phyloP scores from a whole-genome alignment of 2,888 invertebrate species.

The Platycnemis pennipes region DNA sequence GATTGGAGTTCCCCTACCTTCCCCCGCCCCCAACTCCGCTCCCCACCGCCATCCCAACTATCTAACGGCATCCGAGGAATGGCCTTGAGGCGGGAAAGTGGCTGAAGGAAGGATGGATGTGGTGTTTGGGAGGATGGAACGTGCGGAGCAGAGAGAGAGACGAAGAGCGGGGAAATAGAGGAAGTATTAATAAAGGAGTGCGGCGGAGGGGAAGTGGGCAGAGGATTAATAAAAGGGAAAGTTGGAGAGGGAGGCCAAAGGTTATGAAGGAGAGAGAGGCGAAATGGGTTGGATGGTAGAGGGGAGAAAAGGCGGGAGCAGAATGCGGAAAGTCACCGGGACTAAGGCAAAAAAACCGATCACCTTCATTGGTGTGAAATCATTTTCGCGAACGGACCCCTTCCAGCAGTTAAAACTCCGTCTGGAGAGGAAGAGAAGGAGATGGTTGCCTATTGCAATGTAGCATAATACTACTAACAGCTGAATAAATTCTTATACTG shows the following conservation, averaged over 20 bases:
- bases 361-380: conserved; percentile 41
- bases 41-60: conserved; percentile 18
- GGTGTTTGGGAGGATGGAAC: conserved; percentile 36
- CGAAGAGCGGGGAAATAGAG: conserved; percentile 70
- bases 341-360: background rate
- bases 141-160: conserved; percentile 54
- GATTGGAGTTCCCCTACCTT: too few relatives aligned
- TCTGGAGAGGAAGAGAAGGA: background rate
- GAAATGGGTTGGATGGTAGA: background rate
- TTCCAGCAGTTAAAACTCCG: background rate
- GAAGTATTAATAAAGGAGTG: conserved; percentile 68
- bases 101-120: conserved; percentile 68
- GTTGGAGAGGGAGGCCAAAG: conserved; percentile 51
- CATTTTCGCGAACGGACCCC: background rate
- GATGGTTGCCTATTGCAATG: background rate
- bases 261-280: conserved; percentile 52
- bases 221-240: conserved; percentile 43
- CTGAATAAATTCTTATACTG: too few relatives aligned
- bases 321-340: background rate
- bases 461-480: too few relatives aligned
- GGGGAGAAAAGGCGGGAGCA: background rate
- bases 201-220: conserved; percentile 63
- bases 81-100: conserved; percentile 72
- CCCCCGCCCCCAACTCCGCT: conserved; percentile 76
- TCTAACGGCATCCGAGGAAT: background rate